Conservation (phyloP, 2,888 invertebrate genomes). For the Lepeophtheirus nordmannii region DNA sequence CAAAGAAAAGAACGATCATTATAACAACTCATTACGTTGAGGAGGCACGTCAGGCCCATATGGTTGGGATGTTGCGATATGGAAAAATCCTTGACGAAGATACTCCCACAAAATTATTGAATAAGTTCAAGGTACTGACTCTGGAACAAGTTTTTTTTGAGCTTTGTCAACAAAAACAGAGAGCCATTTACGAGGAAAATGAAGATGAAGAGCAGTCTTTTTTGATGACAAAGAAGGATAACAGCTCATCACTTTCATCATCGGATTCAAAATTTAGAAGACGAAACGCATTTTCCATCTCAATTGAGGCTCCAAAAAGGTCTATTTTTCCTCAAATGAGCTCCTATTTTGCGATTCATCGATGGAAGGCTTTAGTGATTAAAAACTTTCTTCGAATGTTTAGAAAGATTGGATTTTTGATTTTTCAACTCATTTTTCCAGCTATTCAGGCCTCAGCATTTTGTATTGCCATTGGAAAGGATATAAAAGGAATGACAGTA, state of each 20-base stretch:
- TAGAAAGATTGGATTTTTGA: slow-evolving; percentile 31
- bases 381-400: slow-evolving; percentile 20
- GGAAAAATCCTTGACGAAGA: slow-evolving; percentile 35
- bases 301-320: not conserved
- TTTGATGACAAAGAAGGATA: not conserved
- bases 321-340: not conserved
- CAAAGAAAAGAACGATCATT: slow-evolving; percentile 33
- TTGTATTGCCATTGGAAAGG: slow-evolving; percentile 31
- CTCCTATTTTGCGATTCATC: not conserved
- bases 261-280: not conserved
- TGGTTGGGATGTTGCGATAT: slow-evolving; percentile 35
- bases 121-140: slow-evolving; percentile 30
- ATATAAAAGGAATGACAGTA: slow-evolving; percentile 32
- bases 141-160: slow-evolving; percentile 35
- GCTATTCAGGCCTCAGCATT: slow-evolving; percentile 37
- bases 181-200: not conserved
- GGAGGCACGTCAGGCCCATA: slow-evolving; percentile 33
- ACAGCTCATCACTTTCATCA: not conserved
- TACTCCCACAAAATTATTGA: slow-evolving; percentile 32
- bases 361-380: slow-evolving; percentile 6
- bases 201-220: not conserved
- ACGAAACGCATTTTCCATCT: no score
- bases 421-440: slow-evolving; percentile 37
- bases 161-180: slow-evolving; percentile 31
- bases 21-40: slow-evolving; percentile 39